These are phyloP conservation scores for Keiferia lycopersicella DNA, from an alignment of 2,888 invertebrate genomes.

Conservation along the genomic window DNA sequence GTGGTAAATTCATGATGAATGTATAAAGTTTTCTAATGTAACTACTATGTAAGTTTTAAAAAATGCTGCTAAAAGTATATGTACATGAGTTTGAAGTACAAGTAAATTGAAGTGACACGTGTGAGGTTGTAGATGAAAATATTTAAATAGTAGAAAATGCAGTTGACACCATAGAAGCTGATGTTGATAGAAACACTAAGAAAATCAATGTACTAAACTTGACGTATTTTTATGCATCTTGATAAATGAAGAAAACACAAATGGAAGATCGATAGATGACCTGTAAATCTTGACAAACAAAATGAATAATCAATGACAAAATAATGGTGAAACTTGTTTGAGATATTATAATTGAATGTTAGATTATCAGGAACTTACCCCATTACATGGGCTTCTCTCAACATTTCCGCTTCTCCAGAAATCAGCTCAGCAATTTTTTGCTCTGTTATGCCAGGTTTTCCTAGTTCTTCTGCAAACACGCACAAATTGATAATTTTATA, in stretches of 20 bases:
- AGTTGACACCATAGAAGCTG: slow-evolving; percentile 6
- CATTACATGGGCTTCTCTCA: slow-evolving; percentile 85
- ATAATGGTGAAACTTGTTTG: neutral
- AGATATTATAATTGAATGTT: too few relatives aligned
- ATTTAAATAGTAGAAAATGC: slow-evolving; percentile 45
- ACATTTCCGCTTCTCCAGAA: slow-evolving; percentile 85
- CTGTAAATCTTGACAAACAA: neutral
- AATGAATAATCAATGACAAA: neutral
- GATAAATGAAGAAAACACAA: neutral
- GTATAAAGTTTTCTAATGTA: neutral
- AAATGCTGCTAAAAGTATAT: too few relatives aligned
- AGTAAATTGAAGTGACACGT: neutral
- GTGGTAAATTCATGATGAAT: neutral
- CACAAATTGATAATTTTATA: neutral
- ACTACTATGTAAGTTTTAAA: neutral
- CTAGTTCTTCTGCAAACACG: slow-evolving; percentile 53
- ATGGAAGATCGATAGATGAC: too few relatives aligned
- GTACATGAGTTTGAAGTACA: neutral
- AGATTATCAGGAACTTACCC: slow-evolving; percentile 80
- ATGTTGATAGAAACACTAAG: neutral
- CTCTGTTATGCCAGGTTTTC: slow-evolving; percentile 79
- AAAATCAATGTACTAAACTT: neutral
- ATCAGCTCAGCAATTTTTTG: slow-evolving; percentile 85
- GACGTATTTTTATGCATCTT: neutral
- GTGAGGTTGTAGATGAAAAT: neutral